Evolutionary conservation across 2,113 vertebrate species (phyloP).

Genomic region (Vanacampus margaritifer): DNA sequence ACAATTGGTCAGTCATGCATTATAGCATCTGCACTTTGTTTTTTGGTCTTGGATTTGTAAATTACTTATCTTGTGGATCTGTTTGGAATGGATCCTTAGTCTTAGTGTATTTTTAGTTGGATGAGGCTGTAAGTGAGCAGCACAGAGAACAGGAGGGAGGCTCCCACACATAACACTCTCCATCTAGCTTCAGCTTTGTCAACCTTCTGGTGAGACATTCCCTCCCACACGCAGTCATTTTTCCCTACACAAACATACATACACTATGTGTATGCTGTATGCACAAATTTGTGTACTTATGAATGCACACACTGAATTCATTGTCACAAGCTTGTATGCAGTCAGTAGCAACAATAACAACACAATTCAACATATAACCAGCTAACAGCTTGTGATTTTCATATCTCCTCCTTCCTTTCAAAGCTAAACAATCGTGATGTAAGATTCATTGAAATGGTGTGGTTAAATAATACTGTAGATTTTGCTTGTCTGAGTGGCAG

Average conservation of each 20-base stretch:
- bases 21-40: not conserved
- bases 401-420: not conserved
- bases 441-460: not conserved
- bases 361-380: conserved; percentile 15
- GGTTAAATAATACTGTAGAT: not conserved
- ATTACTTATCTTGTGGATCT: not conserved
- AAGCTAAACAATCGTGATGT: not conserved
- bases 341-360: conserved; percentile 20
- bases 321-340: conserved; percentile 23
- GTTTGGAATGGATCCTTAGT: conserved; percentile 32
- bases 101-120: conserved; percentile 42
- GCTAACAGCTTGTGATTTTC: not conserved
- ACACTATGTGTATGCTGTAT: not conserved
- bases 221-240: conserved; percentile 38
- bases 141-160: conserved; percentile 37
- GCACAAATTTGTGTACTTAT: conserved; percentile 8
- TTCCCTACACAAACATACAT: conserved; percentile 11
- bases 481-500: not conserved
- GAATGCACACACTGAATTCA: conserved; percentile 19
- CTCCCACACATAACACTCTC: conserved; percentile 52
- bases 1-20: not conserved
- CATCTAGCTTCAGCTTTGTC: conserved; percentile 55
- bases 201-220: conserved; percentile 49
- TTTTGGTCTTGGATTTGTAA: not conserved
- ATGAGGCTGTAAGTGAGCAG: conserved; percentile 29